These are phyloP conservation scores for Poeciliopsis paucimaculata DNA, from an alignment of 2,797 vertebrate genomes.

Conservation along the genomic window DNA sequence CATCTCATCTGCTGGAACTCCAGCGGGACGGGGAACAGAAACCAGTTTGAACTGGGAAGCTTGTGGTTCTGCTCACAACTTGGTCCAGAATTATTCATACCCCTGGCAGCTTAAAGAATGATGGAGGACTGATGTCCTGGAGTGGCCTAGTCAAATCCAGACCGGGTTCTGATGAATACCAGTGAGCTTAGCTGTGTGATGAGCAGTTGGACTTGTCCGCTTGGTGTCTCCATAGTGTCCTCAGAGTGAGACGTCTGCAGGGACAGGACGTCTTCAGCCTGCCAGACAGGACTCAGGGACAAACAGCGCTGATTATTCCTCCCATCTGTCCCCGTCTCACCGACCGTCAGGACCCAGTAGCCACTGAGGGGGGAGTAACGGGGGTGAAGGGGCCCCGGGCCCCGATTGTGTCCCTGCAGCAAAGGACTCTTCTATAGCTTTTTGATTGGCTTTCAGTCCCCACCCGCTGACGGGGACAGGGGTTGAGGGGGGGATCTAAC, in stretches of 20 bases:
- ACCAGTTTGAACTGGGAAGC: too few relatives aligned
- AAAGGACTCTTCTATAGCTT: constrained; percentile 99
- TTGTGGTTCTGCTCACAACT: too few relatives aligned
- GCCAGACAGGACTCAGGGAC: background rate
- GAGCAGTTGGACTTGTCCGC: background rate
- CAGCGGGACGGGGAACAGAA: too few relatives aligned
- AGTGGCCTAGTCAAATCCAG: background rate
- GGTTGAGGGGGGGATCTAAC: constrained; percentile 60
- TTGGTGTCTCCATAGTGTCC: background rate
- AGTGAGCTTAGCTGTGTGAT: background rate
- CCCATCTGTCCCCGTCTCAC: constrained; percentile 92
- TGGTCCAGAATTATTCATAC: too few relatives aligned
- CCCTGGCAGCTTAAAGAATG: too few relatives aligned
- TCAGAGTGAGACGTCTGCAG: background rate
- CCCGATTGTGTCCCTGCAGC: constrained; percentile 87
- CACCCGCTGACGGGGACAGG: constrained; percentile 87
- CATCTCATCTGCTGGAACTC: too few relatives aligned
- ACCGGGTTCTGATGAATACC: background rate
- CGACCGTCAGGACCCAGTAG: constrained; percentile 71
- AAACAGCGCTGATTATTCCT: constrained; percentile 84
- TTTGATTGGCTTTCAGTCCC: constrained; percentile 99
- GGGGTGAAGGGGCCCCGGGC: constrained; percentile 65
- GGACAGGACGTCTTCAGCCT: background rate
- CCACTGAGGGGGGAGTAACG: constrained; percentile 79
- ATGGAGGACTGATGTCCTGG: background rate